phyloP scores from a whole-genome alignment of 2,888 invertebrate species.

The Pseudoips prasinana region DNA sequence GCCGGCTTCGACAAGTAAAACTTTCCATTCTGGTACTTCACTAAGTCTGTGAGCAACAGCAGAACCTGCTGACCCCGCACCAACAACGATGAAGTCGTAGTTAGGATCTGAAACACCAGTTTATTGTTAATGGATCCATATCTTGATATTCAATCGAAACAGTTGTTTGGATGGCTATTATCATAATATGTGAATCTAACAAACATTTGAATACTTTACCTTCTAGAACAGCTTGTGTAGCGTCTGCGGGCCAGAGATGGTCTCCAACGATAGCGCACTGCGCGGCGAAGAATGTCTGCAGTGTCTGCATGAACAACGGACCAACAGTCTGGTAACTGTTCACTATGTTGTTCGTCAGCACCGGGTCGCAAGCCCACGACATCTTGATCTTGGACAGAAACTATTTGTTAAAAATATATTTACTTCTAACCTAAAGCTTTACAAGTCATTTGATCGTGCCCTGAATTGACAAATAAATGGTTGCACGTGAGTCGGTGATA shows the following conservation, averaged over 20 bases:
- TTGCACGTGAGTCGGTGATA: too few relatives aligned
- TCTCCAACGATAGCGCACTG: constrained; percentile 69
- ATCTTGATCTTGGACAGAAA: too few relatives aligned
- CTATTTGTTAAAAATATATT: too few relatives aligned
- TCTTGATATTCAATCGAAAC: too few relatives aligned
- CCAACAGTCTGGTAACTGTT: constrained; percentile 53
- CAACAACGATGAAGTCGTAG: constrained; percentile 83
- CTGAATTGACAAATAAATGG: too few relatives aligned
- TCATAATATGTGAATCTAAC: too few relatives aligned
- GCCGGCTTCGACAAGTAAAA: constrained; percentile 82
- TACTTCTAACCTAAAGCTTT: too few relatives aligned
- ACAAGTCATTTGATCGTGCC: too few relatives aligned
- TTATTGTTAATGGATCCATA: too few relatives aligned
- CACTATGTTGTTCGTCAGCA: constrained; percentile 36
- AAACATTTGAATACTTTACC: too few relatives aligned
- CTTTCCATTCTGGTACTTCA: constrained; percentile 79
- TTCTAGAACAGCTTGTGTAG: constrained; percentile 48
- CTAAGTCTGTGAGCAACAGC: constrained; percentile 83
- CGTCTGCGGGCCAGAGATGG: constrained; percentile 77
- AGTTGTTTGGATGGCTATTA: too few relatives aligned
- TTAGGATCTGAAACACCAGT: constrained; percentile 51
- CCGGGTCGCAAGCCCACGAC: constrained; percentile 52
- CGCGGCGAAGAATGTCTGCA: constrained; percentile 80
- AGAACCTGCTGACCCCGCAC: constrained; percentile 83
- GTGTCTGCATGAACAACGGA: constrained; percentile 76